These are phyloP conservation scores for Noctua comes DNA, from an alignment of 2,888 invertebrate genomes.

Conservation along the genomic window DNA sequence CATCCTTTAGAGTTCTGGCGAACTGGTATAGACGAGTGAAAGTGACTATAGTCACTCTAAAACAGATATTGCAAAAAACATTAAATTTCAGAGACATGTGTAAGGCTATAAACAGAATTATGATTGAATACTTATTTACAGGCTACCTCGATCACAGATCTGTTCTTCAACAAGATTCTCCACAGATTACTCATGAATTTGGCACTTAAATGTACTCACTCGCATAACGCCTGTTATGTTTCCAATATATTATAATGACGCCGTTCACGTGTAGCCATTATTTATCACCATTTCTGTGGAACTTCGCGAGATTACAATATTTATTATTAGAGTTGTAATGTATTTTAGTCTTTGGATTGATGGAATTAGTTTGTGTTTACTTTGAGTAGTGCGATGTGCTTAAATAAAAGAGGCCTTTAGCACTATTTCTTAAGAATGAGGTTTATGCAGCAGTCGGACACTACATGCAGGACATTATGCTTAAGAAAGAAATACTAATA, in stretches of 20 bases:
- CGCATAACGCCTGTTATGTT: conserved; percentile 23
- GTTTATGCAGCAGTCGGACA: too few relatives aligned
- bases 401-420: not conserved
- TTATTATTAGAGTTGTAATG: conserved; percentile 35
- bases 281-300: conserved; percentile 53
- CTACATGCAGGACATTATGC: not conserved
- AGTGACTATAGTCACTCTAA: too few relatives aligned
- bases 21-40: too few relatives aligned
- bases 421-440: too few relatives aligned
- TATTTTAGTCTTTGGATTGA: conserved; percentile 32
- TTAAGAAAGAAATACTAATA: too few relatives aligned
- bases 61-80: too few relatives aligned
- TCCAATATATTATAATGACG: conserved; percentile 35
- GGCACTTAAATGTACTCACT: conserved; percentile 46
- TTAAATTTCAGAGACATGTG: too few relatives aligned
- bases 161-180: conserved; percentile 14
- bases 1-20: too few relatives aligned
- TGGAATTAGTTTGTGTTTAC: conserved; percentile 10
- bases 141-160: not conserved
- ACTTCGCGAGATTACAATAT: conserved; percentile 29
- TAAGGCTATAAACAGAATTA: not conserved
- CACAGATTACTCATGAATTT: conserved; percentile 47
- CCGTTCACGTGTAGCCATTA: conserved; percentile 49
- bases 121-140: not conserved
- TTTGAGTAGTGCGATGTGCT: not conserved